These are phyloP conservation scores for Oplegnathus fasciatus DNA, from an alignment of 2,113 vertebrate species.

Conservation along the genomic window DNA sequence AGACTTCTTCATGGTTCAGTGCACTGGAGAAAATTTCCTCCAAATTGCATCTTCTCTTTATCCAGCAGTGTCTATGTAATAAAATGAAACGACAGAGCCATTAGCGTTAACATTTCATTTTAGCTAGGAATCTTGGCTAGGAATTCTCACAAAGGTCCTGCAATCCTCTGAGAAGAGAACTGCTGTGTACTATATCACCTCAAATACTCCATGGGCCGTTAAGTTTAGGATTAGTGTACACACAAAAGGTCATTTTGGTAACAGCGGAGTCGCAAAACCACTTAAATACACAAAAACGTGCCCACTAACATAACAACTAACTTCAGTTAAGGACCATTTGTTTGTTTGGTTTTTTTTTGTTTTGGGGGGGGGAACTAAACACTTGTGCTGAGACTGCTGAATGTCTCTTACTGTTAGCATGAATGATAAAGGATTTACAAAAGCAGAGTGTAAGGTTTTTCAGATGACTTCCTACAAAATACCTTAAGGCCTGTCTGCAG, in stretches of 20 bases:
- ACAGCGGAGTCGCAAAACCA: background rate
- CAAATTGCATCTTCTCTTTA: slow-evolving; percentile 15
- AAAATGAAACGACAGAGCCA: background rate
- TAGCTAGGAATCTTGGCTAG: background rate
- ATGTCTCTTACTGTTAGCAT: background rate
- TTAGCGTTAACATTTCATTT: slow-evolving; percentile 18
- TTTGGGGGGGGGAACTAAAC: too few species aligned
- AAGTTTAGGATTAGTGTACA: slow-evolving; percentile 1
- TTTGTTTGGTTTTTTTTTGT: background rate
- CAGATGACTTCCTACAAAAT: slow-evolving; percentile 6
- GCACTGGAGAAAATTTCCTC: background rate
- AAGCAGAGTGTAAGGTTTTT: background rate
- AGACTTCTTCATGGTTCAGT: background rate
- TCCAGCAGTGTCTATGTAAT: background rate
- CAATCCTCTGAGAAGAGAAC: background rate
- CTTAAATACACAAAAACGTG: background rate
- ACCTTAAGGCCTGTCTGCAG: background rate
- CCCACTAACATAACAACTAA: background rate
- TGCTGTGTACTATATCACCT: background rate
- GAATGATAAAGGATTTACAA: background rate
- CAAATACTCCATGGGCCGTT: slow-evolving; percentile 9
- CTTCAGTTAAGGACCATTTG: background rate
- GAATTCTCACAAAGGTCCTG: background rate
- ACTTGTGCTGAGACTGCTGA: background rate
- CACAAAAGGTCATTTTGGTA: slow-evolving; percentile 1